Evolutionary conservation across 2,888 invertebrate genomes (phyloP).

Genomic region (Drosophila phalerata): DNA sequence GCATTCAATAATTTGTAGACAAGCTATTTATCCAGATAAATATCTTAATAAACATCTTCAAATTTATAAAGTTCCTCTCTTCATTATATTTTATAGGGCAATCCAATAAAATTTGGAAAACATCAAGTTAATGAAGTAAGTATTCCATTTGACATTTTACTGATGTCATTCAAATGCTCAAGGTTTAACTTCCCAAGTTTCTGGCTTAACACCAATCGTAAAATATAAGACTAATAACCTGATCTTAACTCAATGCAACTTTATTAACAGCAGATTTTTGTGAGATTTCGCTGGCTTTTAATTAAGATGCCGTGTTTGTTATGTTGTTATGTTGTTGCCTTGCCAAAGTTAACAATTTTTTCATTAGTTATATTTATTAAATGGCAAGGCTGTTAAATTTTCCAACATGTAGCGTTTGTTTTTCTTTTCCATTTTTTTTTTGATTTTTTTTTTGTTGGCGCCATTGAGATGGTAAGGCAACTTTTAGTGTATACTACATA

Average conservation of each 20-base stretch:
- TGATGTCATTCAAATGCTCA: neutral
- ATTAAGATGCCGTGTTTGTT: slow-evolving; percentile 62
- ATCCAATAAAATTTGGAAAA: too few species aligned
- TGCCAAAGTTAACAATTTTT: slow-evolving; percentile 69
- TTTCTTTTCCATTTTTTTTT: slow-evolving; percentile 1
- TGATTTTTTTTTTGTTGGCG: slow-evolving; percentile 16
- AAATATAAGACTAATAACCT: slow-evolving; percentile 35
- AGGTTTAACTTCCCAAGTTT: neutral
- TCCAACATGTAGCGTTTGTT: slow-evolving; percentile 43
- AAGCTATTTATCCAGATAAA: too few species aligned
- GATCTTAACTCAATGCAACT: slow-evolving; percentile 21
- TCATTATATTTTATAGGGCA: too few species aligned
- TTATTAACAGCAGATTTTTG: slow-evolving; percentile 23
- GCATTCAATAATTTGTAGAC: too few species aligned
- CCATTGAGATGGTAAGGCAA: slow-evolving; percentile 38
- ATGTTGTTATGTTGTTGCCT: slow-evolving; percentile 21
- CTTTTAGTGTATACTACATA: slow-evolving; percentile 47
- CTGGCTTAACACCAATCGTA: slow-evolving; percentile 4
- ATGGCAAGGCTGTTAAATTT: slow-evolving; percentile 59
- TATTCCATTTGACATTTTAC: neutral
- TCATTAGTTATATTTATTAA: slow-evolving; percentile 80
- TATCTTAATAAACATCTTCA: too few species aligned
- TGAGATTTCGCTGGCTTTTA: slow-evolving; percentile 49
- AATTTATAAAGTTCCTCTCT: too few species aligned
- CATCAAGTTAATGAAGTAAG: neutral